Conservation (phyloP, 2,888 invertebrate genomes). For the Apotomis turbidana region DNA sequence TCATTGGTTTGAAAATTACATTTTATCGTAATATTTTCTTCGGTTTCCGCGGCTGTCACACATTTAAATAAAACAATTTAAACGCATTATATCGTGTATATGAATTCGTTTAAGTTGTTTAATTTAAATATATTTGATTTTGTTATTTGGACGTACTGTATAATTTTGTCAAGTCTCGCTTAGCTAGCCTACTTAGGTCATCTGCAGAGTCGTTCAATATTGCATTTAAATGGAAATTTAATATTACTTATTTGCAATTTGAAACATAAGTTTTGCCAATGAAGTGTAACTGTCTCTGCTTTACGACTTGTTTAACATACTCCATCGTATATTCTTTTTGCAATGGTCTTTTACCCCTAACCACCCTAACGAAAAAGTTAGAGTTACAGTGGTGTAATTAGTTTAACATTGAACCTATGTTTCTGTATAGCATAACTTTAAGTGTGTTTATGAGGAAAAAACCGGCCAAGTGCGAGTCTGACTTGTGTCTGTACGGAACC, state of each 20-base stretch:
- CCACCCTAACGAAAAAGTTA: background rate
- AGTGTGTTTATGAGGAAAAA: no score
- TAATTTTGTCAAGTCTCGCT: slow-evolving; percentile 16
- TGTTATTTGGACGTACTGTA: slow-evolving; percentile 25
- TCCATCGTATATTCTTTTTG: background rate
- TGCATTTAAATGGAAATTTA: slow-evolving; percentile 53
- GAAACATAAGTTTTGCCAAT: slow-evolving; percentile 50
- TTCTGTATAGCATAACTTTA: no score
- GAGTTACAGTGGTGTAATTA: background rate
- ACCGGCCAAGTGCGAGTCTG: no score
- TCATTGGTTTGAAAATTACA: no score
- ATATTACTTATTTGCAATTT: slow-evolving; percentile 56
- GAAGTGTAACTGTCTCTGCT: slow-evolving; percentile 29
- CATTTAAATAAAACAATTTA: no score
- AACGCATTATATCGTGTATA: no score
- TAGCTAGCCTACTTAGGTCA: slow-evolving; percentile 57
- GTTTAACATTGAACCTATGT: no score
- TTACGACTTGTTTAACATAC: slow-evolving; percentile 15
- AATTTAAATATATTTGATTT: no score
- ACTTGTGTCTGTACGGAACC: no score
- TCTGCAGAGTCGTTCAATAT: slow-evolving; percentile 52
- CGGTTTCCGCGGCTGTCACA: no score
- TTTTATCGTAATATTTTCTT: no score
- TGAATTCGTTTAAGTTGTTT: no score
- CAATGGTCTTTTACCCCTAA: background rate